Evolutionary conservation across 2,113 vertebrate species (phyloP).

Genomic region (Platysternon megacephalum): DNA sequence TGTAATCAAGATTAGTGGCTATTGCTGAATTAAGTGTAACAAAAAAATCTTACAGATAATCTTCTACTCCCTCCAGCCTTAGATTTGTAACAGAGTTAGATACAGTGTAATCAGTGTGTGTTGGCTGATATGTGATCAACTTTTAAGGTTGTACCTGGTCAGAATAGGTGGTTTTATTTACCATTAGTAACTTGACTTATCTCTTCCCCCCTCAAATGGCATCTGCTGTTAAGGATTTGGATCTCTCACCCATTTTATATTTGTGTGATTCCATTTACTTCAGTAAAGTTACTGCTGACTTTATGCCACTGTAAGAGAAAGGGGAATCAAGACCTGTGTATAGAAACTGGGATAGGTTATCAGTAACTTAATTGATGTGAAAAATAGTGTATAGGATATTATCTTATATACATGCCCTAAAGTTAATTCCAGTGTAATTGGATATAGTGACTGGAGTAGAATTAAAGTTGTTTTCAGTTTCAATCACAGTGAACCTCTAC

Average conservation of each 20-base stretch:
- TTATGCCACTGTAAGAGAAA: background rate
- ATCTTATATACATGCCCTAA: background rate
- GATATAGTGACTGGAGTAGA: background rate
- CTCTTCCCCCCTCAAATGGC: too few species aligned
- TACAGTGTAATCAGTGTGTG: background rate
- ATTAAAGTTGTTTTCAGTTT: background rate
- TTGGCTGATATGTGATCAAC: background rate
- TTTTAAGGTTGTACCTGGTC: background rate
- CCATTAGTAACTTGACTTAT: background rate
- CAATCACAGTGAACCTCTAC: background rate
- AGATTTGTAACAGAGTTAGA: background rate
- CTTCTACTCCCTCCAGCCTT: background rate
- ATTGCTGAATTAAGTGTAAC: background rate
- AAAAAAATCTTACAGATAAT: background rate
- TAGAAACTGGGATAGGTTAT: background rate
- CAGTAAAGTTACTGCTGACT: background rate
- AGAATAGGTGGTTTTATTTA: background rate
- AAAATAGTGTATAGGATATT: background rate
- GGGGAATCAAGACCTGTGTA: background rate
- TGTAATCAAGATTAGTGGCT: background rate
- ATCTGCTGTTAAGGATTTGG: background rate
- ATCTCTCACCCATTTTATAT: background rate
- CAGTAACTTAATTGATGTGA: background rate
- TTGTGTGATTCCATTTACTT: background rate
- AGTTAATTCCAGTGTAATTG: background rate